These are phyloP conservation scores for Papilio dardanus DNA, from an alignment of 1,140 invertebrate genomes.

Conservation along the genomic window DNA sequence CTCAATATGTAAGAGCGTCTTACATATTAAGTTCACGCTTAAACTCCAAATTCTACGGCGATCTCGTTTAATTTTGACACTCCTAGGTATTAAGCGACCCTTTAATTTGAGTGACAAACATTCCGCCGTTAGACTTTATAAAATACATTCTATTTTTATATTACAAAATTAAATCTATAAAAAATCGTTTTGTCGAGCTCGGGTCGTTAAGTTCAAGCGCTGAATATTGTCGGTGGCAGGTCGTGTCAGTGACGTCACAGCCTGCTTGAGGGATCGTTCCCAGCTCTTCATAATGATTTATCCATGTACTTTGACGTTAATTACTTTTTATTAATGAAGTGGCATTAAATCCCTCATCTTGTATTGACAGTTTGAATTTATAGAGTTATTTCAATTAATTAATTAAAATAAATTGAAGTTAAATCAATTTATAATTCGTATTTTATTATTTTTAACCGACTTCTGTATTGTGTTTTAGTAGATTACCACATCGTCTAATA, in stretches of 20 bases:
- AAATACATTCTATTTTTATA: neutral
- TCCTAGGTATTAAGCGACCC: too few species aligned
- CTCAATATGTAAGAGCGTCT: too few species aligned
- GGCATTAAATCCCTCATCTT: neutral
- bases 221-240: slow-evolving; percentile 17
- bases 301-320: slow-evolving; percentile 24
- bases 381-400: neutral
- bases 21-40: too few species aligned
- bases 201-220: slow-evolving; percentile 19
- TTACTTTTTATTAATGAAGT: slow-evolving; percentile 22
- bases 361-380: slow-evolving; percentile 12
- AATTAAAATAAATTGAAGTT: neutral
- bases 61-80: too few species aligned
- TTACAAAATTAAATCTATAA: neutral
- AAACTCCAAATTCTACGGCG: too few species aligned
- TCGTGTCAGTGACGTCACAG: slow-evolving; percentile 28
- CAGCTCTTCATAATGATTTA: slow-evolving; percentile 29
- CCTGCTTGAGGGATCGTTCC: slow-evolving; percentile 20
- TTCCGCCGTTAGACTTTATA: too few species aligned
- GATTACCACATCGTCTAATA: too few species aligned
- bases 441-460: neutral
- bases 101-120: too few species aligned
- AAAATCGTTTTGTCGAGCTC: neutral
- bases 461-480: neutral
- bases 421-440: neutral